Evolutionary conservation across 2,797 vertebrate genomes (phyloP).

Genomic region (Gorsachius magnificus): DNA sequence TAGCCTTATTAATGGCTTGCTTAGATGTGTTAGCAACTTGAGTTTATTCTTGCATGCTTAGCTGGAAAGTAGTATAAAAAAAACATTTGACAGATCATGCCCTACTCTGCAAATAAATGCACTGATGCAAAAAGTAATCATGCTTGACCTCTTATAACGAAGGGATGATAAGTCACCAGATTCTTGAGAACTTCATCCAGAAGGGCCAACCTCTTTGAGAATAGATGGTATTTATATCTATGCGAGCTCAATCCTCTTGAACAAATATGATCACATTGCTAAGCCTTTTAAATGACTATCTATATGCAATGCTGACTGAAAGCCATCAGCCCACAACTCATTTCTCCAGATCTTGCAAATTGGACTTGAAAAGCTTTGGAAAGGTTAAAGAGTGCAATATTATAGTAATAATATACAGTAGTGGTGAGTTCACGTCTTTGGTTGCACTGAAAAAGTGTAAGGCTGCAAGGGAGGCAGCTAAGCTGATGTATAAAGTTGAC

Average conservation of each 20-base stretch:
- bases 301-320: conserved; percentile 4
- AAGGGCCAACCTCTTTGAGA: neutral
- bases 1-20: neutral
- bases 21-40: neutral
- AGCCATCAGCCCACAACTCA: neutral
- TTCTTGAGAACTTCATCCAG: neutral
- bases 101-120: neutral
- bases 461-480: neutral
- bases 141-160: neutral
- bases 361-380: neutral
- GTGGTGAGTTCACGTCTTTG: neutral
- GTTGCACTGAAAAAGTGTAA: neutral
- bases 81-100: neutral
- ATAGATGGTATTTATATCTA: neutral
- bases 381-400: neutral
- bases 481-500: neutral
- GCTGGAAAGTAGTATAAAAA: neutral
- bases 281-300: neutral
- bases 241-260: neutral
- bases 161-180: neutral
- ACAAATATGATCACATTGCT: neutral
- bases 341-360: neutral
- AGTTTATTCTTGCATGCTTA: neutral
- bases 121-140: neutral
- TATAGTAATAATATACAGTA: neutral